These are phyloP conservation scores for Lepidochrysops patricia DNA, from an alignment of 2,888 invertebrate species.

Conservation along the genomic window DNA sequence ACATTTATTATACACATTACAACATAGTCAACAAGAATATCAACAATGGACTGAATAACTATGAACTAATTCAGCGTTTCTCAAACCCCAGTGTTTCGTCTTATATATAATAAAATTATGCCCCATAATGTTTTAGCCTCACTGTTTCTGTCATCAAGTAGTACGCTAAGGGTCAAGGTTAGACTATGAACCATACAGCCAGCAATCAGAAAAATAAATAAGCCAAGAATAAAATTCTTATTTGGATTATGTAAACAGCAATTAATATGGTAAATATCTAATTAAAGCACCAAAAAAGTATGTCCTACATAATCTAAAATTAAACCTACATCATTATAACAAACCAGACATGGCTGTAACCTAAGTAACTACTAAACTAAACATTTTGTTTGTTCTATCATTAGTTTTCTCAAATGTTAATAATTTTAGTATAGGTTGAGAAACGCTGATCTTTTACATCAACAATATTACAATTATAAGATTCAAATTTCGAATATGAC, in stretches of 20 bases:
- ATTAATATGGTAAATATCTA: not conserved
- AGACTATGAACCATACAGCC: too few species aligned
- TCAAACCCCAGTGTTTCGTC: not conserved
- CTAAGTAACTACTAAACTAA: not conserved
- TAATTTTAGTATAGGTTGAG: not conserved
- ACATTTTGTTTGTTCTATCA: too few species aligned
- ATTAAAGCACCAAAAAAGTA: not conserved
- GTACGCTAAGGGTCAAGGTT: too few species aligned
- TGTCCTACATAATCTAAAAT: not conserved
- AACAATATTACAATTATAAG: not conserved
- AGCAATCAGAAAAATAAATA: too few species aligned
- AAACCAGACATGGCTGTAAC: not conserved
- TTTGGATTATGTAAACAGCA: too few species aligned
- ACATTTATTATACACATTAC: constrained; percentile 30
- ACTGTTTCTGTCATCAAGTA: not conserved
- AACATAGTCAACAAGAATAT: constrained; percentile 72
- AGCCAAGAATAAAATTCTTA: too few species aligned
- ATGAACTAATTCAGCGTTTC: constrained; percentile 42
- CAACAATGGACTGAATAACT: constrained; percentile 70
- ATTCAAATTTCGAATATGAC: not conserved
- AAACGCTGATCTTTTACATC: constrained; percentile 7
- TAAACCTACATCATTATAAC: not conserved
- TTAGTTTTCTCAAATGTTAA: not conserved
- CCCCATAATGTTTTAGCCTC: not conserved
- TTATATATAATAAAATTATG: not conserved